These are phyloP conservation scores for Brachypterus glaber DNA, from an alignment of 2,888 invertebrate species.

Conservation along the genomic window DNA sequence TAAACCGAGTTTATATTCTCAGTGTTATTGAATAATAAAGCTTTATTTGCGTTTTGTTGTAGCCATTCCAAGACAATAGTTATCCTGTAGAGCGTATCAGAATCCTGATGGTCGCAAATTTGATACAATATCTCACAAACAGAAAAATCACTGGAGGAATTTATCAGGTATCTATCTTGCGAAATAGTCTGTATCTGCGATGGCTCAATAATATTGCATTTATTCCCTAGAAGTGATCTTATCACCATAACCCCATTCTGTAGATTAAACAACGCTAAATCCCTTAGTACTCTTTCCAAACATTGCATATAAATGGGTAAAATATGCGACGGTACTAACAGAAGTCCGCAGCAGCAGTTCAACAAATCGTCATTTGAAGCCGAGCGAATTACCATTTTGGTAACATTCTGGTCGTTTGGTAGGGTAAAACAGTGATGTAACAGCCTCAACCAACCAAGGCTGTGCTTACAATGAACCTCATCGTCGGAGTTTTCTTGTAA, in stretches of 20 bases:
- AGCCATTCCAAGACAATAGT: slow-evolving; percentile 68
- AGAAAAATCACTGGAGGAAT: slow-evolving; percentile 44
- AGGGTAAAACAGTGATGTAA: slow-evolving; percentile 67
- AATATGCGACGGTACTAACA: slow-evolving; percentile 57
- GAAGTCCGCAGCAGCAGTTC: slow-evolving; percentile 60
- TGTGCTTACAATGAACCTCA: slow-evolving; percentile 46
- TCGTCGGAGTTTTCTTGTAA: slow-evolving; percentile 42
- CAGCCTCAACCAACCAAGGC: slow-evolving; percentile 71
- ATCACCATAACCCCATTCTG: slow-evolving; percentile 51
- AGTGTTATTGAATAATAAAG: slow-evolving; percentile 36
- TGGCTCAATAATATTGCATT: slow-evolving; percentile 38
- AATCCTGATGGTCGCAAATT: slow-evolving; percentile 56
- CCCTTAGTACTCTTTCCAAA: slow-evolving; percentile 55
- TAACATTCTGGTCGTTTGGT: slow-evolving; percentile 38
- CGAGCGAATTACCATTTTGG: slow-evolving; percentile 47
- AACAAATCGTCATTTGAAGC: slow-evolving; percentile 59
- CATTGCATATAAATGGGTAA: slow-evolving; percentile 53
- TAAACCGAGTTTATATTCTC: slow-evolving; percentile 45
- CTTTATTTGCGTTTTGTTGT: slow-evolving; percentile 46
- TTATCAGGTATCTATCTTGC: slow-evolving; percentile 31
- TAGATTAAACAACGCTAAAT: slow-evolving; percentile 56
- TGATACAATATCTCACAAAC: slow-evolving; percentile 76
- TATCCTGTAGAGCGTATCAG: slow-evolving; percentile 51
- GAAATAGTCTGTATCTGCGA: slow-evolving; percentile 20
- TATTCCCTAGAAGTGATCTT: slow-evolving; percentile 49